Evolutionary conservation across 2,888 invertebrate genomes (phyloP), one percentile per base, ranked within the genome.

Genomic region (Drosophila trichaetosa): DNA sequence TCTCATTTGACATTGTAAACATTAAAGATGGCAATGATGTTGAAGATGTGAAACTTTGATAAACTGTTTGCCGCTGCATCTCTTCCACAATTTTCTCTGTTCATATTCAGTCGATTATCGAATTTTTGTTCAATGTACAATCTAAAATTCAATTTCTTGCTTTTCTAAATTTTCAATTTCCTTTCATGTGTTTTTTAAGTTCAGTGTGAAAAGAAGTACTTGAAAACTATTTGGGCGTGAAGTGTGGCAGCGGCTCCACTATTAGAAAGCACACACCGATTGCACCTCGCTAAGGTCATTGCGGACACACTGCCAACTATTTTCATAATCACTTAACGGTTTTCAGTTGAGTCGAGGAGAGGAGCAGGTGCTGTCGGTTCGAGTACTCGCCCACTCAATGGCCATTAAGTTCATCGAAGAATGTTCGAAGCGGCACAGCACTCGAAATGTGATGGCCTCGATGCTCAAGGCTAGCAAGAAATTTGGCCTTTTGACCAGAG

Each of bases 381-480:
- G 40, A 36, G 62, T 60, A 68, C 42, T 64, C 58, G 61, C 71
- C 62, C 79, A 71, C 89, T 87, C 84, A 75, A 88, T 79, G 83
- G 79, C 86, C 89, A 87, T 89, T 87, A 89, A 84, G 87, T 84
- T 89, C 73, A 89, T 89, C 86, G 86, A 88, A 87, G 86, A 87
- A 77, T 73, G 81, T 77, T 86, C 82, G 53, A 88, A 79, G 76
- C 74, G 75, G 76, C 49, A 34, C 33, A 60, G 60, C 75, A 75
- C 86, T 87, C 74, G 73, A 87, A 76, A 54, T 73, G 74, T 54
- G 75, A 64, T 31, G 63, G 53, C 63, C 64, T 48, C 76, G 36
- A 54, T 64, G 67, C 54, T 34, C 29, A 13, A 40, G 51, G 51
- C 72, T 31, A 21, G 38, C 64, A 57, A 57, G 64, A 69, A 70